These are phyloP conservation scores for Orthosia incerta DNA, from an alignment of 2,888 invertebrate species.

Conservation along the genomic window DNA sequence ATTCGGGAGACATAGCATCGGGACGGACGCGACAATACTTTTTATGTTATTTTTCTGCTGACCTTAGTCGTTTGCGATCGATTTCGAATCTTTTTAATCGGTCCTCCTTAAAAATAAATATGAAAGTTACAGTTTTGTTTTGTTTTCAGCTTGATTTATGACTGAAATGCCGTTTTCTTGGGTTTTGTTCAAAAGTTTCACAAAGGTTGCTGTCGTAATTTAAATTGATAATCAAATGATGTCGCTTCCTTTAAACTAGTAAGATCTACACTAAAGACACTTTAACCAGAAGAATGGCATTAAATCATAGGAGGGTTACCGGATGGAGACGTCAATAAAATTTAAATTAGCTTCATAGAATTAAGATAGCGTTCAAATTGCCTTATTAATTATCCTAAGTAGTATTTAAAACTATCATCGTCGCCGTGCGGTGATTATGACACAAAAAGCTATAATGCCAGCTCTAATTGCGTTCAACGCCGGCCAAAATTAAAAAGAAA, in stretches of 20 bases:
- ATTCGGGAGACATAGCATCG: conserved; percentile 87
- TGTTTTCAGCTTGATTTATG: conserved; percentile 48
- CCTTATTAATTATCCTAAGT: conserved; percentile 79
- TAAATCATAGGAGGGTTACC: conserved; percentile 55
- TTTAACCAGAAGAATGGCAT: conserved; percentile 20
- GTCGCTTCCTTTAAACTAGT: conserved; percentile 38
- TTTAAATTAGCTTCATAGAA: conserved; percentile 69
- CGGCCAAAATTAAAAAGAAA: conserved; percentile 90
- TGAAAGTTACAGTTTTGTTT: conserved; percentile 60
- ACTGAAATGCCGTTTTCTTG: conserved; percentile 39
- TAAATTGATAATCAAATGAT: conserved; percentile 29
- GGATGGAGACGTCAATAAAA: conserved; percentile 58
- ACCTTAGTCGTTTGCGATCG: conserved; percentile 83
- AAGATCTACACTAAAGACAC: conserved; percentile 16
- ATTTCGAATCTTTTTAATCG: conserved; percentile 76
- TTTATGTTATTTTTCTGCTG: conserved; percentile 87
- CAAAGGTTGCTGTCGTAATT: not conserved
- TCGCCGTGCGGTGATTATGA: conserved; percentile 81
- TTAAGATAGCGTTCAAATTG: conserved; percentile 71
- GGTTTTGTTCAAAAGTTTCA: conserved; percentile 17
- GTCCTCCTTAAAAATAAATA: conserved; percentile 65
- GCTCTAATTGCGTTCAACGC: conserved; percentile 90
- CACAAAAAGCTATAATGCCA: conserved; percentile 86
- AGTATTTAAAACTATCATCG: conserved; percentile 80
- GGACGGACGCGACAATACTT: conserved; percentile 84